Evolutionary conservation across 2,797 vertebrate species (phyloP), one percentile per base, ranked within the genome.

Genomic region (Phaenicophaeus curvirostris): DNA sequence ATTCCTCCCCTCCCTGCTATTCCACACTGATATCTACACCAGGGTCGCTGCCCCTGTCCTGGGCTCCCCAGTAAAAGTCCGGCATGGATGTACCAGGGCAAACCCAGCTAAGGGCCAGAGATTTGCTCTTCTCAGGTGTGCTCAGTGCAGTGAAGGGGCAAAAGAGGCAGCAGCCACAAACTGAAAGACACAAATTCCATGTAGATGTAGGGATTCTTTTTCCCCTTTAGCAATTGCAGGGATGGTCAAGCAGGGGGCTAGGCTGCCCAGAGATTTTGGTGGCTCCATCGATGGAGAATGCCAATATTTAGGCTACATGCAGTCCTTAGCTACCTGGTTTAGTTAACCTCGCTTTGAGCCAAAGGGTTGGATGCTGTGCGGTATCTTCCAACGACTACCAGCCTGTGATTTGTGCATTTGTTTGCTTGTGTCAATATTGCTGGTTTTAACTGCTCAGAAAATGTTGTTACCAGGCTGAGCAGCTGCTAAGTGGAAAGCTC

Each of bases 271-370:
- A 42, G 37, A 30, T n/a, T n/a, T n/a, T n/a, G 41, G 41, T 15
- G 11, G 15, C n/a, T n/a, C n/a, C n/a, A n/a, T 6, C 1, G 3
- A 2, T 16, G 39, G 27, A 61, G n/a, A 69, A 28, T 3, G 3
- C 28, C 24, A 39, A 24, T 77, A 39, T 44, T 3, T 27, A 58
- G 27, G 33, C 51, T 50, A 23, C 42, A 4, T 15, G 0, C 27
- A 18, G 42, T 8, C 31, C 21, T 27, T 41, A 27, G 35, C 30
- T 53, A 11, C 33, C 24, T 58, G 42, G 15, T 71, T 42, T 35
- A 19, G 25, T 35, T 74, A 50, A 24, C 35, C 58, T 51, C 31
- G 35, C 53, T 33, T 31, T 35, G 27, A 35, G 46, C 28, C 21
- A 39, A 58, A 19, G 20, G 25, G 15, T 14, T 51, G 55, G 35